Base-by-base conservation (phyloP, 2,888 invertebrate species). In the Gandaritis pyraliata region DNA sequence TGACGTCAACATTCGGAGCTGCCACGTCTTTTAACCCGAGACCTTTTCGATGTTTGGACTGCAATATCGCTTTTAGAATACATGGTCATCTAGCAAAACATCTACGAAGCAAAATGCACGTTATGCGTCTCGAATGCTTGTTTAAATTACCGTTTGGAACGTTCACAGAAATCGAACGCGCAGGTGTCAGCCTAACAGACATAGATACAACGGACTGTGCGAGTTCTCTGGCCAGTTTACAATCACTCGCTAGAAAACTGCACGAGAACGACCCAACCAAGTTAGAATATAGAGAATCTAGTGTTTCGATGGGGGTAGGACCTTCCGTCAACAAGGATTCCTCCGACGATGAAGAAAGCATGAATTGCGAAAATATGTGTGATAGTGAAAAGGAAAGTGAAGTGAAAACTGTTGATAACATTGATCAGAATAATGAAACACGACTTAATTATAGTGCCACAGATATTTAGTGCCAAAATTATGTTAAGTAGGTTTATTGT, bases 71-170 rank as follows among this genome's bases (percentile, higher is more conserved):
- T 8, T 99, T 99, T 85, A 94, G 98, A 73, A 98, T 98, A 78
- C 98, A 98, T 79, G 99, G 99, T 0, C 99, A 99, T 87, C 92
- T 99, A 76, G 98, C 98, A 0, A 99, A 99, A 87, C 99, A 99
- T 93, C 93, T 99, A 65, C 95, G 99, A 59, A 98, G 98, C 68
- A 98, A 98, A 92, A 97, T 97, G 94, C 99, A 99, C 82, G 98
- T 98, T 45, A 97, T 97, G 95, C 96, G 97, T 76, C 92, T 98
- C 67, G 98, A 98, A 86, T 97, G 97, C 81, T 90, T 98, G 68
- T 97, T 97, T 60, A 98, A 98, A 87, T 90, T 99, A 71, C 98
- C 98, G 0, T 97, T 97, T 80, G 98, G 98, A 56, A 96, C 98
- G 47, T 98, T 98, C 82, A 97, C 98, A 10, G 97, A 98, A 90